Base-by-base conservation (phyloP, 2,888 invertebrate genomes). In the Stomorhina lunata region DNA sequence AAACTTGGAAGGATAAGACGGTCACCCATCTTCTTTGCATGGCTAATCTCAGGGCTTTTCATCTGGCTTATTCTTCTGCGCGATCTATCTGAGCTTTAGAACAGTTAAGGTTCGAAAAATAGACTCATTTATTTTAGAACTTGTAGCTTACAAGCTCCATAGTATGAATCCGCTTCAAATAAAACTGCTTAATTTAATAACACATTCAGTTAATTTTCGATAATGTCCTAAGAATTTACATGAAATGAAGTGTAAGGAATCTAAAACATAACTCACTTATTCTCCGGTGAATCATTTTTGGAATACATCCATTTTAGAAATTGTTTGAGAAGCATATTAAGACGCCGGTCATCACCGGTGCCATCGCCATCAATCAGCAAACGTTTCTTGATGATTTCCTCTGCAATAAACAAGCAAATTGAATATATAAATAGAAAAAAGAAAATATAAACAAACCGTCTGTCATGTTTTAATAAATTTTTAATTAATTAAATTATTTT, bases 301-400 rank as follows among this genome's bases (percentile, higher is more conserved):
- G 93, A 93, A 86, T 94, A 94, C 72, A 94, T 94, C 95, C 95
- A 96, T 91, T 96, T 96, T 53, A 95, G 94, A 79, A 96, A 93
- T 22, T 95, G 95, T 92, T 97, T 97, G 9, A 98, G 91, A 17
- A 98, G 92, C 73, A 95, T 94, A 89, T 96, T 97, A 20, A 99
- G 92, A 77, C 98, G 92, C 76, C 98, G 93, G 89, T 99, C 99
- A 89, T 99, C 99, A 20, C 98, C 98, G 9, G 97, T 97, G 6
- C 99, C 99, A 92, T 99, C 99, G 15, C 99, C 99, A 90, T 99
- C 99, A 87, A 99, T 97, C 32, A 99, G 92, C 43, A 99, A 92
- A 84, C 98, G 94, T 85, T 98, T 93, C 85, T 96, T 95, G 81
- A 99, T 98, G 48, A 98, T 96, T 89, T 99, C 99, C 92, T 99